Conservation (phyloP, 2,797 vertebrate genomes). For the Crocidura indochinensis region DNA sequence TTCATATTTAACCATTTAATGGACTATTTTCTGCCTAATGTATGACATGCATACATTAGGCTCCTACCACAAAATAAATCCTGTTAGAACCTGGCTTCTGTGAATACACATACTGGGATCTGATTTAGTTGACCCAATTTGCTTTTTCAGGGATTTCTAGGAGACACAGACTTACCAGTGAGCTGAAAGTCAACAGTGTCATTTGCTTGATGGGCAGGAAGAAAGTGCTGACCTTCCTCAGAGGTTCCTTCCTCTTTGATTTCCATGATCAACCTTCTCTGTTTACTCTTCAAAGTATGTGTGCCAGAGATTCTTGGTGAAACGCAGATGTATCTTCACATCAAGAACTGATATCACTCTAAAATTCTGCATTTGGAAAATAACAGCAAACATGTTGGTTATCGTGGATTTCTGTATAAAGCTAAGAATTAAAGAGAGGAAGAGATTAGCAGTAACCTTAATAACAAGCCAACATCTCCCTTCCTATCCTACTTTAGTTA, state of each 20-base stretch:
- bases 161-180: conserved; percentile 87
- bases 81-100: neutral
- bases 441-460: conserved; percentile 78
- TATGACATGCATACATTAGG: neutral
- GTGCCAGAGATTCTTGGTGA: conserved; percentile 77
- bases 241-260: conserved; percentile 90
- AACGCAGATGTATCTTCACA: conserved; percentile 83
- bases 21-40: neutral
- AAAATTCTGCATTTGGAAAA: conserved; percentile 88
- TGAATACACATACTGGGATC: neutral
- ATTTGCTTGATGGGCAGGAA: conserved; percentile 86
- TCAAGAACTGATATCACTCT: conserved; percentile 81
- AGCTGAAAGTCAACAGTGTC: conserved; percentile 86
- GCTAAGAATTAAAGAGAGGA: neutral
- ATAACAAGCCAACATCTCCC: conserved; percentile 83
- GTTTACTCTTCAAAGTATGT: conserved; percentile 81
- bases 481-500: conserved; percentile 62
- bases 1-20: conserved; percentile 20
- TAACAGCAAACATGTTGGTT: conserved; percentile 69
- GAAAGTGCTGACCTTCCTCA: conserved; percentile 89
- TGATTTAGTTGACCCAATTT: neutral
- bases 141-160: neutral
- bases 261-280: conserved; percentile 89
- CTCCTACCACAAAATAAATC: neutral
- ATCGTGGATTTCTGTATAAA: conserved; percentile 82